Percentiles rank a stretch among this genome's conserved stretches.
Conservation (phyloP, 92 coral and sea anemone genomes). For the Scolanthus callimorphus region DNA sequence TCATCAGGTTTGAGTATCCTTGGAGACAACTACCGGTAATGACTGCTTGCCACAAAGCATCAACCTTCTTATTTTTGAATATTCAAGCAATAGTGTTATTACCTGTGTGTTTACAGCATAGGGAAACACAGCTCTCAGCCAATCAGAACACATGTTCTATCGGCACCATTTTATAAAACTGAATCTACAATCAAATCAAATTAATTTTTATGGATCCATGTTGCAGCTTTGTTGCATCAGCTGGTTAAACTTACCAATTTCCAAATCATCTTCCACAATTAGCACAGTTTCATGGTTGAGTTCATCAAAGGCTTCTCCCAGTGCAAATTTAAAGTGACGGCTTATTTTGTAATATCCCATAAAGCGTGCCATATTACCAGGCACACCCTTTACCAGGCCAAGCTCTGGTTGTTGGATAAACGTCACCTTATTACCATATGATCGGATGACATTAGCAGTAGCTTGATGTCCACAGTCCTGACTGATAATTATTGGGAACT, state of each 20-base stretch:
- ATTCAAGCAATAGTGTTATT: too few species aligned
- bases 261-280: conserved; percentile 96
- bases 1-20: too few species aligned
- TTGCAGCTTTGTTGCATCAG: too few species aligned
- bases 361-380: conserved; percentile 72
- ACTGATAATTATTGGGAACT: conserved; percentile 88
- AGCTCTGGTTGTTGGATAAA: conserved; percentile 86
- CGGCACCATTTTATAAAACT: too few species aligned
- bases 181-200: too few species aligned
- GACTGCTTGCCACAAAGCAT: too few species aligned
- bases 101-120: too few species aligned
- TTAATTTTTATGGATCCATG: too few species aligned
- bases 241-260: conserved; percentile 83
- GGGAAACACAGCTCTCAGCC: too few species aligned
- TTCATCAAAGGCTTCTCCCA: conserved; percentile 80
- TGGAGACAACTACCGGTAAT: too few species aligned
- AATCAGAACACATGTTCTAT: too few species aligned
- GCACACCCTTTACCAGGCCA: conserved; percentile 59
- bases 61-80: too few species aligned
- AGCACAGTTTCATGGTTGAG: conserved; percentile 71
- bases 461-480: conserved; percentile 90
- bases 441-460: conserved; percentile 69
- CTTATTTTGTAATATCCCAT: conserved; percentile 94
- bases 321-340: conserved; percentile 92
- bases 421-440: conserved; percentile 58